Base-by-base conservation (phyloP, 2,113 vertebrate genomes). In the Syngnathus typhle region DNA sequence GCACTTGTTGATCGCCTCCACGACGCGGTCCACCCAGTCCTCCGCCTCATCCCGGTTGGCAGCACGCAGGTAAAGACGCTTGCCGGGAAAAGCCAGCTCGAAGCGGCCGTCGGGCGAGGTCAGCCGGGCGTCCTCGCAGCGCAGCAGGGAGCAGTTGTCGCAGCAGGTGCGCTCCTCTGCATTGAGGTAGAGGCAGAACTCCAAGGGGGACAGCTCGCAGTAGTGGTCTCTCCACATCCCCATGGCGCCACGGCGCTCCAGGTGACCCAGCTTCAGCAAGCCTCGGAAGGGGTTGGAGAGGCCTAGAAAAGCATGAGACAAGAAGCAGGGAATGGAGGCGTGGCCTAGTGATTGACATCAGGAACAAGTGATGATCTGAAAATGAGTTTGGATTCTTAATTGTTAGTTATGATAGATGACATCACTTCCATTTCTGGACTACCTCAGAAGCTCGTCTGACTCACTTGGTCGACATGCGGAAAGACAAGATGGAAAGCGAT, bases 11-110 rank as follows among this genome's bases (percentile, higher is more conserved):
- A 98, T 85, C 0, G 94, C 96, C 84, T 99, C 97, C 0, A 84
- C 77, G 39, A 99, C 90, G 39, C 96, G 91, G 80, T 98, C 96
- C 75, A 97, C 77, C 97, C 97, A 99, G 91, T 99, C 97, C 79
- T 99, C 95, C 0, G 96, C 97, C 68, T 97, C 95, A 0, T 92
- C 94, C 0, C 4, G 81, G 5, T 92, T 95, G 0, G 94, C 89
- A 0, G 96, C 94, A 0, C 96, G 89, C 1, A 99, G 89, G 67
- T 63, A 85, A 5, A 99, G 87, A 0, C 88, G 91, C 75, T 93
- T 96, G n/a, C 92, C 91, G 0, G 92, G 82, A 47, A 98, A 98
- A 19, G 89, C 65, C 76, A 99, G 68, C 71, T 96, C 93, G 0
- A 98, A 98, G 32, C 95, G 93, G 1, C 96, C 95, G 0, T 96